Evolutionary conservation across 2,113 vertebrate genomes (phyloP).

Genomic region (Oncorhynchus keta): DNA sequence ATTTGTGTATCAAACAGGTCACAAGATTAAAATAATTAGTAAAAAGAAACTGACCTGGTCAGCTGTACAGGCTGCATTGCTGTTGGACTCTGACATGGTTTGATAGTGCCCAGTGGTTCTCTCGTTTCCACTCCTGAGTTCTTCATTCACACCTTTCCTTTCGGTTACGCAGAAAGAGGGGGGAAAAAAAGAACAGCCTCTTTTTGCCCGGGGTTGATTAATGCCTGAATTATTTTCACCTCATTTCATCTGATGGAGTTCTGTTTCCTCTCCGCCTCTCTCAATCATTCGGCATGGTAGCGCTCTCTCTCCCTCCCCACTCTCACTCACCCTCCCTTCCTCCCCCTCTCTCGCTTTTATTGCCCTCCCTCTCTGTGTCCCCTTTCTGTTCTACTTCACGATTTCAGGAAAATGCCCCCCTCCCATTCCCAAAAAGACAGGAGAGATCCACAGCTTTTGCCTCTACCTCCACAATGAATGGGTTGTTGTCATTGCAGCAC

Average conservation of each 20-base stretch:
- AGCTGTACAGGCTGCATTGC: constrained; percentile 63
- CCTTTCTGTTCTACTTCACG: constrained; percentile 46
- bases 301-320: constrained; percentile 33
- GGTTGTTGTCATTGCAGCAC: constrained; percentile 77
- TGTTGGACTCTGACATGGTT: constrained; percentile 77
- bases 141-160: constrained; percentile 80
- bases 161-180: constrained; percentile 54
- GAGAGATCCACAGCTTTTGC: constrained; percentile 74
- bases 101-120: constrained; percentile 72
- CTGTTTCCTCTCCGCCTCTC: constrained; percentile 81
- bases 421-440: constrained; percentile 51
- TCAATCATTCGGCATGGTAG: constrained; percentile 79
- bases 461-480: constrained; percentile 78
- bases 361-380: constrained; percentile 15
- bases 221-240: constrained; percentile 85
- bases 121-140: constrained; percentile 67
- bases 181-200: constrained; percentile 65
- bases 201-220: constrained; percentile 81
- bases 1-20: neutral
- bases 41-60: constrained; percentile 75
- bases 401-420: constrained; percentile 44
- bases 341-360: constrained; percentile 36
- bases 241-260: constrained; percentile 84
- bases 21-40: neutral
- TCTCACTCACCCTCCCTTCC: constrained; percentile 46